Base-by-base conservation (phyloP, 1,140 invertebrate species). In the Batillaria attramentaria region DNA sequence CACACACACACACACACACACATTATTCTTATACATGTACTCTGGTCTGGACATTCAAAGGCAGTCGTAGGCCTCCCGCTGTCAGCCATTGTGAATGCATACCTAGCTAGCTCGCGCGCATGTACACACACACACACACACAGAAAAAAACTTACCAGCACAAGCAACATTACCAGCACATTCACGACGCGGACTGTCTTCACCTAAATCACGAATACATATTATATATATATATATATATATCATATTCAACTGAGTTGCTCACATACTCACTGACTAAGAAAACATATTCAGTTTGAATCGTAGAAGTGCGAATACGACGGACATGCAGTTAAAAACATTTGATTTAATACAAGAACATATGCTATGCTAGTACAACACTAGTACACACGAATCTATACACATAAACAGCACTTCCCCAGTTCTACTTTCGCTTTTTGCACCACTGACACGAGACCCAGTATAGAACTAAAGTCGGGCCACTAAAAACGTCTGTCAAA, bases 341-440 rank as follows among this genome's bases (percentile, higher is more conserved):
- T n/a, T n/a, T n/a, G n/a, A n/a, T n/a, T n/a, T n/a, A n/a, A n/a
- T n/a, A n/a, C n/a, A n/a, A n/a, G n/a, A n/a, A n/a, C n/a, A n/a
- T n/a, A n/a, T n/a, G n/a, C n/a, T n/a, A n/a, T n/a, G n/a, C n/a
- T n/a, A n/a, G 50, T n/a, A 54, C 50, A 54, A 54, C n/a, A 2
- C n/a, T n/a, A 20, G 50, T 20, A 2, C 50, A 54, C 18, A 54
- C 50, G 18, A 54, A 1, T 18, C 50, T 20, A 3, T 20, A 54
- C 18, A 54, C 50, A n/a, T n/a, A n/a, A n/a, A n/a, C n/a, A n/a
- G n/a, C n/a, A n/a, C n/a, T n/a, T n/a, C n/a, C n/a, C n/a, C n/a
- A n/a, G n/a, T n/a, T 24, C 69, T 72, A 72, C 69, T 72, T 72
- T 72, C 69, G 41, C n/a, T 72, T 41, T 72, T 20, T 42, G 24